Conservation (phyloP, 2,113 vertebrate species). For the Oncorhynchus nerka region DNA sequence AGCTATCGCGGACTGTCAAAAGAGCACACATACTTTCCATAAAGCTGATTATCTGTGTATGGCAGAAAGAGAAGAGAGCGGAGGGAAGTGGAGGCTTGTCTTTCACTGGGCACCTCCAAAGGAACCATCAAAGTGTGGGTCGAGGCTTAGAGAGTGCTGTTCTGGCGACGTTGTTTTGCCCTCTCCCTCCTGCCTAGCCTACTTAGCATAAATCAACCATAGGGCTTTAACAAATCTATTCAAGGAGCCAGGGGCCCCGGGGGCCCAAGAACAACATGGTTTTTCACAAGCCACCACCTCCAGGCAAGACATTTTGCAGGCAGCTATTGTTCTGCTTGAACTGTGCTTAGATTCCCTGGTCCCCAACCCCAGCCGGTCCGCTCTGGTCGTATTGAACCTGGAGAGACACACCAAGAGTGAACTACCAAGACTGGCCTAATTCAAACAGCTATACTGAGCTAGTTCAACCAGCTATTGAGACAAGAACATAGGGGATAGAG, state of each 20-base stretch:
- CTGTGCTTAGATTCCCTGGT: conserved; percentile 76
- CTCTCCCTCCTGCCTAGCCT: conserved; percentile 72
- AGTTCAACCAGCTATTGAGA: conserved; percentile 61
- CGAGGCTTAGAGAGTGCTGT: conserved; percentile 74
- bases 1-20: conserved; percentile 98
- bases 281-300: conserved; percentile 78
- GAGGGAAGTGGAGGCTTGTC: conserved; percentile 71
- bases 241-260: conserved; percentile 77
- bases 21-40: conserved; percentile 99
- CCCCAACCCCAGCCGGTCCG: conserved; percentile 64
- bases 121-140: conserved; percentile 83
- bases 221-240: conserved; percentile 94
- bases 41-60: conserved; percentile 99
- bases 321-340: conserved; percentile 79
- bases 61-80: conserved; percentile 86
- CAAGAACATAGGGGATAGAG: conserved; percentile 55
- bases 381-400: conserved; percentile 71
- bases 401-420: conserved; percentile 73
- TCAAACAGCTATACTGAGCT: no score
- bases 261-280: conserved; percentile 79
- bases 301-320: conserved; percentile 69
- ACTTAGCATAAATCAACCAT: conserved; percentile 87
- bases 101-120: conserved; percentile 82
- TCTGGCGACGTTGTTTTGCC: conserved; percentile 65
- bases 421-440: conserved; percentile 67